A percentile compares a stretch with the other conserved stretches of the same genome.
Conservation (phyloP, 2,888 invertebrate species). For the Eucriotettix oculatus region DNA sequence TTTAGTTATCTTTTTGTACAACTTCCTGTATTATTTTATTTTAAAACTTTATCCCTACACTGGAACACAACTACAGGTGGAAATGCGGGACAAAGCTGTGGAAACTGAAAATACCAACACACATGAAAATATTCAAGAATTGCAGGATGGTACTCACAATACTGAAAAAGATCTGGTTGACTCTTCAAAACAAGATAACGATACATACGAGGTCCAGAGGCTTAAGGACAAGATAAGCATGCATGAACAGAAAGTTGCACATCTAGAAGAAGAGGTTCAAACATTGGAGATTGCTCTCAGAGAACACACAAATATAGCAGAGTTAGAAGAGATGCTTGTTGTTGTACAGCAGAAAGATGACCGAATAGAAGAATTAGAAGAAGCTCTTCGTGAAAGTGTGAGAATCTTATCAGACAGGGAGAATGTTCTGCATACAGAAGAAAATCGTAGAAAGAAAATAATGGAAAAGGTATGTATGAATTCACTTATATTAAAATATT, state of each 20-base stretch:
- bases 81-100: constrained; percentile 7
- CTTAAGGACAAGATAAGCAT: constrained; percentile 28
- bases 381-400: constrained; percentile 67
- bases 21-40: not conserved
- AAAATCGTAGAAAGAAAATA: constrained; percentile 42
- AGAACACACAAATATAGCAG: constrained; percentile 38
- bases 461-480: constrained; percentile 40
- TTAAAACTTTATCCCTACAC: not conserved
- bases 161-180: not conserved
- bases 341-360: constrained; percentile 42
- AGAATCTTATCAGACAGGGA: constrained; percentile 52
- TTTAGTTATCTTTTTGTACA: not conserved
- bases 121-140: not conserved
- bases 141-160: not conserved
- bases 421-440: constrained; percentile 45
- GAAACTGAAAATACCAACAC: not conserved
- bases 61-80: constrained; percentile 4
- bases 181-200: not conserved
- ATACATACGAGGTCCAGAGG: not conserved
- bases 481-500: not conserved
- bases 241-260: constrained; percentile 36
- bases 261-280: constrained; percentile 35
- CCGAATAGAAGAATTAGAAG: constrained; percentile 63
- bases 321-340: constrained; percentile 38
- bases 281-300: constrained; percentile 36